Base-by-base conservation (phyloP, 2,797 vertebrate species). In the Danio jaintianensis region DNA sequence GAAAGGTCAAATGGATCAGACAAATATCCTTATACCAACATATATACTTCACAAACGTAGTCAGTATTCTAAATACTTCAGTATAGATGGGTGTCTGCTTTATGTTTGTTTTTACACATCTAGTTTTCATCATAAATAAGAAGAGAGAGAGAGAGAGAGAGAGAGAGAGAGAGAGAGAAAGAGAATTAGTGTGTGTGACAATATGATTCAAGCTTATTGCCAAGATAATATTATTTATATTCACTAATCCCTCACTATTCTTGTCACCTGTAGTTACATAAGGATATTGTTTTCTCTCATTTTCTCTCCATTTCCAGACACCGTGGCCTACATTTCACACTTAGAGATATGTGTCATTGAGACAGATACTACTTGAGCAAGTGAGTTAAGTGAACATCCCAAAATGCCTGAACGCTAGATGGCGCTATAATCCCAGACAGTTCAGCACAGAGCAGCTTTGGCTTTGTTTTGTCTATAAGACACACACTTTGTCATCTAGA, bases 331-430 rank as follows among this genome's bases (percentile, higher is more conserved):
- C 70, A 84, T 84, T 68, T 36, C 22, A 16, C 40, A 83, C 61
- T 36, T 59, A 45, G 45, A 47, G 13, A 68, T 42, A 29, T 9
- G 10, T 64, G 66, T 47, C 53, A 15, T 75, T 22, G 72, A 59
- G 71, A 59, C 62, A 62, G 61, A 66, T 53, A 15, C 16, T 62
- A 22, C 38, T 38, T 55, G n/a, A 12, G 15, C 13, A 11, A 29
- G 73, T 38, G 48, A 36, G 29, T 64, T 18, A 15, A 73, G 13
- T 18, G 6, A 73, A 58, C 7, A 16, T 36, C 61, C 4, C 12
- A 59, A 53, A 76, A 53, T 36, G 2, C 64, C 22, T 69, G 50
- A 80, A 74, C 85, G 72, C 84, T 85, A 87, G 86, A 87, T 87
- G 86, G 86, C 68, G 81, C 64, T 87, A 47, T 71, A 53, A 80